These are phyloP conservation scores for Esox masquinongy DNA, from an alignment of 2,797 vertebrate genomes.

Conservation along the genomic window DNA sequence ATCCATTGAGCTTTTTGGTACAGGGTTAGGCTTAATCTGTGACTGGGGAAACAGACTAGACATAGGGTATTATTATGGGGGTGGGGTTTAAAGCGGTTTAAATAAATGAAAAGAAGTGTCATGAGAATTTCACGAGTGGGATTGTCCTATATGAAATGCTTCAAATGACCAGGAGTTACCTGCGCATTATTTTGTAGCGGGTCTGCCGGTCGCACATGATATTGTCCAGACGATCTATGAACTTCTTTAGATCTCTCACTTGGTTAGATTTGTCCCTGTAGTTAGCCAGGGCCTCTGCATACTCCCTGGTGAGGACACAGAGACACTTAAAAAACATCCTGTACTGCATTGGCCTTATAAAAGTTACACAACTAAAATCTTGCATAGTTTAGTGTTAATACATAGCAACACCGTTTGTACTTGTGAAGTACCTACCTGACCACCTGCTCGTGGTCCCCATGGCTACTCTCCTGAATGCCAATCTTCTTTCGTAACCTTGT, in stretches of 20 bases:
- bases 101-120: not conserved
- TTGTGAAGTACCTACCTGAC: constrained; percentile 52
- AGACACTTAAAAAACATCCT: not conserved
- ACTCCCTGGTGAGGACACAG: constrained; percentile 57
- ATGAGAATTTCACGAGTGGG: not conserved
- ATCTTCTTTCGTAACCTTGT: constrained; percentile 62
- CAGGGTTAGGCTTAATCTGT: not conserved
- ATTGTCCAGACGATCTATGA: constrained; percentile 67
- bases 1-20: not conserved
- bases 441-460: constrained; percentile 67
- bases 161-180: constrained; percentile 42
- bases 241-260: constrained; percentile 65
- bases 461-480: constrained; percentile 58
- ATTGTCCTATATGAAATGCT: not conserved
- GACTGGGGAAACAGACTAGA: not conserved
- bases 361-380: no score
- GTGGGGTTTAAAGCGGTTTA: not conserved
- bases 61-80: not conserved
- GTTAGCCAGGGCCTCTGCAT: constrained; percentile 61
- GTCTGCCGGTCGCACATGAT: constrained; percentile 71
- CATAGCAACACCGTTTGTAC: not conserved
- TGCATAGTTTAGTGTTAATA: no score
- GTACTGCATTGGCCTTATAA: no score
- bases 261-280: constrained; percentile 70
- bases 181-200: constrained; percentile 66